Conservation (phyloP, 37 sponge, comb jelly and placozoan species). For the Diacarnus erythraeanus region DNA sequence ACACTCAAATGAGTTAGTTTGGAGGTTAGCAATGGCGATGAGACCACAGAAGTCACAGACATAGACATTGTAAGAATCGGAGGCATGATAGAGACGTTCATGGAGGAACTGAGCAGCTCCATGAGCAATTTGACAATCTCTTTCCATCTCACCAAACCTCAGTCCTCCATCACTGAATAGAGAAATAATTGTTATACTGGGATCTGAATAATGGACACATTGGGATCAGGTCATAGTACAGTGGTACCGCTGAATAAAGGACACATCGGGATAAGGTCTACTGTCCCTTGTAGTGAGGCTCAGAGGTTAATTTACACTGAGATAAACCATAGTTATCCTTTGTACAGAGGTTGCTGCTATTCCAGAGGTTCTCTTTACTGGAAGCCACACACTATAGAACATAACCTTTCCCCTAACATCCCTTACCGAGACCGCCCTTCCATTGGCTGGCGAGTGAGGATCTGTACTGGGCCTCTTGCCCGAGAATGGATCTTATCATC, state of each 20-base stretch:
- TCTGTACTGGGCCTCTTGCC: conserved; percentile 96
- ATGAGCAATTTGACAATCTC: conserved; percentile 99
- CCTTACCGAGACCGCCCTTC: conserved; percentile 94
- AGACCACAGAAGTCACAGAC: conserved; percentile 98
- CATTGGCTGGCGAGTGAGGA: conserved; percentile 98
- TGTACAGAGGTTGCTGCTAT: too few species aligned
- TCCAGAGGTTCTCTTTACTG: too few species aligned
- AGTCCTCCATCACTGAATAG: conserved; percentile 93
- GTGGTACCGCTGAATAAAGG: too few species aligned
- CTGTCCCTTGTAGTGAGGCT: too few species aligned
- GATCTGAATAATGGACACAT: too few species aligned
- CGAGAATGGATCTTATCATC: conserved; percentile 99
- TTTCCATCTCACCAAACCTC: conserved; percentile 99
- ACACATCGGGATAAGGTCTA: too few species aligned
- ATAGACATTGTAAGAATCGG: conserved; percentile 93
- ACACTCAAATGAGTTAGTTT: conserved; percentile 93
- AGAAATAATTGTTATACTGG: background rate
- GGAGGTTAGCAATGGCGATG: conserved; percentile 96
- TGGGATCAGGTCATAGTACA: too few species aligned
- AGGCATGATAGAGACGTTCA: conserved; percentile 91
- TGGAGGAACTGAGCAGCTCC: conserved; percentile 99
- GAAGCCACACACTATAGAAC: too few species aligned
- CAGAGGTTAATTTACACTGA: too few species aligned
- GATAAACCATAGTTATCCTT: too few species aligned
- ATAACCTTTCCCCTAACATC: background rate